These are phyloP conservation scores for Tupaia tana DNA, from an alignment of 2,113 vertebrate species.

Conservation along the genomic window DNA sequence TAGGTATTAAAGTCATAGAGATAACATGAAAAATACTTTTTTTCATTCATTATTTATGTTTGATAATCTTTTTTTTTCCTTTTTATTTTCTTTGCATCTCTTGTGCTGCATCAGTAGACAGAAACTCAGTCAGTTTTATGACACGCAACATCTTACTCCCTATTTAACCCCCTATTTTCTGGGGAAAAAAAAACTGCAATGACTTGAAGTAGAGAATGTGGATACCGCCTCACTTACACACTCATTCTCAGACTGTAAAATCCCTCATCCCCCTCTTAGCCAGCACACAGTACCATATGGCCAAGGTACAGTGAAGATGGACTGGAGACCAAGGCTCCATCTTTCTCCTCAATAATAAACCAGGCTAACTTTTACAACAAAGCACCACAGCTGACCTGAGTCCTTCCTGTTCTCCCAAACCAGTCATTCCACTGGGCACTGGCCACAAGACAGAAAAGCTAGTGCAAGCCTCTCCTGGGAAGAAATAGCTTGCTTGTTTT, in stretches of 20 bases:
- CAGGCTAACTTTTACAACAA: constrained; percentile 81
- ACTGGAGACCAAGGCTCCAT: constrained; percentile 79
- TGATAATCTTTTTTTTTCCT: too few species aligned
- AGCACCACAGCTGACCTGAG: constrained; percentile 84
- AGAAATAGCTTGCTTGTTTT: constrained; percentile 68
- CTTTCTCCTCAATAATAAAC: constrained; percentile 86
- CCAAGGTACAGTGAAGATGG: constrained; percentile 81
- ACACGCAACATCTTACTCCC: constrained; percentile 85
- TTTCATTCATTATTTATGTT: neutral
- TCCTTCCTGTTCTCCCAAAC: constrained; percentile 76
- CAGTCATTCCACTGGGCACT: constrained; percentile 78
- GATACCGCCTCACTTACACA: constrained; percentile 91
- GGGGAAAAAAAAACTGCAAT: constrained; percentile 88
- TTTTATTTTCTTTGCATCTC: constrained; percentile 74
- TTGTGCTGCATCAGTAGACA: constrained; percentile 88
- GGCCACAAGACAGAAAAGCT: constrained; percentile 81
- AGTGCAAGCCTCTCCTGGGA: constrained; percentile 82
- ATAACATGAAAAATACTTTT: neutral
- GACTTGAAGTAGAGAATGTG: constrained; percentile 91
- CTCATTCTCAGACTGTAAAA: constrained; percentile 88
- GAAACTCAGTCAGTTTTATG: constrained; percentile 86
- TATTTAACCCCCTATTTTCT: constrained; percentile 83
- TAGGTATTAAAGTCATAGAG: neutral
- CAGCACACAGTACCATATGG: constrained; percentile 78
- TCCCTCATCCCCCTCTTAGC: constrained; percentile 82